Evolutionary conservation across 2,888 invertebrate species (phyloP), one percentile per base, ranked within the genome.

Genomic region (Clostera curtula): DNA sequence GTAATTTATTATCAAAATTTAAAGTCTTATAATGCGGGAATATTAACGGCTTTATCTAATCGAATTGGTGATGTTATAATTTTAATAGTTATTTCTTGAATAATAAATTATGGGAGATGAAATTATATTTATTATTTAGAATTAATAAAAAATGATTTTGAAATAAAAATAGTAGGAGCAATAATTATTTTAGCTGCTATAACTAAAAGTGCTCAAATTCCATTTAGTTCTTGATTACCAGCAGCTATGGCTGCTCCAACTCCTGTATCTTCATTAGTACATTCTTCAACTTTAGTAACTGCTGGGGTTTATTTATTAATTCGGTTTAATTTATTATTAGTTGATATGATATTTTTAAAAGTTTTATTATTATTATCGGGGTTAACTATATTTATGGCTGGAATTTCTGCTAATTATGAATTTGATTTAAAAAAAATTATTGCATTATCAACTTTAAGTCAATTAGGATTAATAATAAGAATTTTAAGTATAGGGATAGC

Each of bases 181-280:
- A 72, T 86, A 51, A 56, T 85, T 39, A 71, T 79, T 58, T 66
- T 85, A 45, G 88, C 88, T 0, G 84, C 86, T 27, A 87, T 91
- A 76, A 91, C 91, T 34, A 93, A 93, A 72, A 92, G 91, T 45
- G 92, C 92, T 58, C 92, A 93, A 70, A 88, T 92, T 85, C 92
- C 92, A 23, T 93, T 93, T 89, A 90, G 90, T 37, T 86, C 90
- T 22, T 93, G 92, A 50, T 68, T 92, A 24, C 92, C 92, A 0
- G 89, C 88, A 0, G 91, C 91, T 20, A 92, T 92, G 69, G 89
- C 90, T 0, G 92, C 91, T 21, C 92, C 92, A 16, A 92, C 91
- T 0, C 91, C 91, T 5, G 88, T 92, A 29, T 90, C 90, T n/a
- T 86, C 90, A 34, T 85, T 92, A 73, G 91, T 67, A 20, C 91